Evolutionary conservation across 2,888 invertebrate species (phyloP).

Genomic region (Orchesellides sinensis): DNA sequence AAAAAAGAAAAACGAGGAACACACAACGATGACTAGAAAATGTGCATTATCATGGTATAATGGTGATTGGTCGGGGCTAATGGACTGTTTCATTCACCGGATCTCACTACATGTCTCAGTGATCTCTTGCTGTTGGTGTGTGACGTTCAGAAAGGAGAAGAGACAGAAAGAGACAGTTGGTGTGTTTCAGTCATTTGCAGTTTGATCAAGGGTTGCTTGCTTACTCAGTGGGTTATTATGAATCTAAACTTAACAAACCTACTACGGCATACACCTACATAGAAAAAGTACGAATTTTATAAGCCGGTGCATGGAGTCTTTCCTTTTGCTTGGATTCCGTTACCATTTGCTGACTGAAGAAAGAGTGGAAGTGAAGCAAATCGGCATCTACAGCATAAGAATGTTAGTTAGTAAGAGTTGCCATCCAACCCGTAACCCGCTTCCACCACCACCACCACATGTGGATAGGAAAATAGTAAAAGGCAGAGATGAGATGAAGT

Average conservation of each 20-base stretch:
- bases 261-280: neutral
- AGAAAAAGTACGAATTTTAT: too few species aligned
- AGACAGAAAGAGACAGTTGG: constrained; percentile 62
- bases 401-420: too few species aligned
- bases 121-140: constrained; percentile 8
- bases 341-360: constrained; percentile 12
- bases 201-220: neutral
- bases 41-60: constrained; percentile 61
- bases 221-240: neutral
- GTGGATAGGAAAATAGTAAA: constrained; percentile 9
- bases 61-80: constrained; percentile 67
- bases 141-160: constrained; percentile 13
- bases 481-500: constrained; percentile 3
- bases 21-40: constrained; percentile 34
- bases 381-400: neutral
- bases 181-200: constrained; percentile 28
- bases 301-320: too few species aligned
- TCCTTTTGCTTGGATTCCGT: neutral
- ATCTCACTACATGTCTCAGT: constrained; percentile 23
- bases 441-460: neutral
- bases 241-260: too few species aligned
- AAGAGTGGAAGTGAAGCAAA: constrained; percentile 15
- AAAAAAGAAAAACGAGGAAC: constrained; percentile 7
- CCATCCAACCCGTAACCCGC: neutral
- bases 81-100: constrained; percentile 65